phyloP scores from a whole-genome alignment of 2,888 invertebrate genomes.

The Macroteleia sp. region DNA sequence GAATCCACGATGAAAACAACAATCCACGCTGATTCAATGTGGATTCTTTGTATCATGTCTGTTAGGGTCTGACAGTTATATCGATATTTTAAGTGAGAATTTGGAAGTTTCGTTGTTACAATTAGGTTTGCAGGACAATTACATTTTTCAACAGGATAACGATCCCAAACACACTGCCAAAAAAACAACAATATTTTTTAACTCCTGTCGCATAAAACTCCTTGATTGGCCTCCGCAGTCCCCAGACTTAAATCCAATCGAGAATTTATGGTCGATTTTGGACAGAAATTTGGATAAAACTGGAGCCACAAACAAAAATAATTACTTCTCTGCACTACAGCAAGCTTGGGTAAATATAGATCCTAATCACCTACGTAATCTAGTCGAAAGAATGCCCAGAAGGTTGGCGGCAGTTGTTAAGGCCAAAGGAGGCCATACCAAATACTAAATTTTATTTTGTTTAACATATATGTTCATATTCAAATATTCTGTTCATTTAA shows the following conservation, averaged over 20 bases:
- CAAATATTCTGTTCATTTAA: no score
- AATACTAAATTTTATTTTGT: constrained; percentile 36
- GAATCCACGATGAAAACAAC: no score
- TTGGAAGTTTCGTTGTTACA: constrained; percentile 8
- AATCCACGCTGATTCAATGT: no score
- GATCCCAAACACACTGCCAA: constrained; percentile 26
- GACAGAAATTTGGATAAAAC: constrained; percentile 3
- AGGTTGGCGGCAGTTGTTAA: constrained; percentile 5
- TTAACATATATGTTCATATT: constrained; percentile 11
- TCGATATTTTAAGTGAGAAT: constrained; percentile 25
- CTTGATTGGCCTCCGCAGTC: constrained; percentile 29
- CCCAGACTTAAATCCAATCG: constrained; percentile 27
- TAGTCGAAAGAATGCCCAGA: constrained; percentile 7
- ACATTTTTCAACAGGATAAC: constrained; percentile 22
- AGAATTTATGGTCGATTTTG: constrained; percentile 21
- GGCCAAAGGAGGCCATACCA: constrained; percentile 14
- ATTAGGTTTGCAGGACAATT: constrained; percentile 4
- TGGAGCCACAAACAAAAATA: constrained; percentile 3
- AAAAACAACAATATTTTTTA: constrained; percentile 24
- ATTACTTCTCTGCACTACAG: constrained; percentile 1
- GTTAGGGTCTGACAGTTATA: constrained; percentile 23
- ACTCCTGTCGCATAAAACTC: constrained; percentile 8
- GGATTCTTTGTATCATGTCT: no score
- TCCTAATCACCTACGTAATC: constrained; percentile 1
- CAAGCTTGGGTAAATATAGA: neutral